Evolutionary conservation across 2,797 vertebrate species (phyloP).

Genomic region (Sphaeramia orbicularis): DNA sequence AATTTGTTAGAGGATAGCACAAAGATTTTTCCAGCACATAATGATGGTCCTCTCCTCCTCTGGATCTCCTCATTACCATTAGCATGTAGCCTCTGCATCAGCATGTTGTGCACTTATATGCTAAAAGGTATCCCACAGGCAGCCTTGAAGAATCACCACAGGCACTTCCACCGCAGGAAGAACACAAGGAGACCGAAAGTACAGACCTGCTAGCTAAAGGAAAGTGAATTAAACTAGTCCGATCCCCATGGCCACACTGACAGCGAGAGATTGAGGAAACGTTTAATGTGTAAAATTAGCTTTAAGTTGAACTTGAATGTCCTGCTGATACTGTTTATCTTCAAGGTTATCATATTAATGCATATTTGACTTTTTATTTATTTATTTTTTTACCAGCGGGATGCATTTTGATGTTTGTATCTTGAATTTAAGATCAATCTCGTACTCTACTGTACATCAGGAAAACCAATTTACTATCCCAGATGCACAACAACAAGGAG

Average conservation of each 20-base stretch:
- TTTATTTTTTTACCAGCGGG: slow-evolving; percentile 1
- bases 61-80: slow-evolving; percentile 58
- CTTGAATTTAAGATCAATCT: background rate
- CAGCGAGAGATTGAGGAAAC: slow-evolving; percentile 42
- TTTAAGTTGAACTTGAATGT: slow-evolving; percentile 22
- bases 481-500: slow-evolving; percentile 38
- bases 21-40: background rate
- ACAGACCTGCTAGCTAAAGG: slow-evolving; percentile 22
- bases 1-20: background rate
- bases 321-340: slow-evolving; percentile 29
- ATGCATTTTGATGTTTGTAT: slow-evolving; percentile 2
- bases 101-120: slow-evolving; percentile 83
- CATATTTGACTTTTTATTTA: background rate
- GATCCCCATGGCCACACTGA: slow-evolving; percentile 24
- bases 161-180: slow-evolving; percentile 81
- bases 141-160: slow-evolving; percentile 77
- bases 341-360: background rate
- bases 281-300: slow-evolving; percentile 32
- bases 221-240: slow-evolving; percentile 41
- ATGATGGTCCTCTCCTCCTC: slow-evolving; percentile 9
- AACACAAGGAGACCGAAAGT: slow-evolving; percentile 13
- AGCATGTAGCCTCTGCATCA: slow-evolving; percentile 80
- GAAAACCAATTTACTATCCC: slow-evolving; percentile 17
- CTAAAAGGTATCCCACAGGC: slow-evolving; percentile 81
- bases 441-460: background rate